Evolutionary conservation across 2,113 vertebrate genomes (phyloP), one percentile per base, ranked within the genome.

Genomic region (Stegastes partitus): DNA sequence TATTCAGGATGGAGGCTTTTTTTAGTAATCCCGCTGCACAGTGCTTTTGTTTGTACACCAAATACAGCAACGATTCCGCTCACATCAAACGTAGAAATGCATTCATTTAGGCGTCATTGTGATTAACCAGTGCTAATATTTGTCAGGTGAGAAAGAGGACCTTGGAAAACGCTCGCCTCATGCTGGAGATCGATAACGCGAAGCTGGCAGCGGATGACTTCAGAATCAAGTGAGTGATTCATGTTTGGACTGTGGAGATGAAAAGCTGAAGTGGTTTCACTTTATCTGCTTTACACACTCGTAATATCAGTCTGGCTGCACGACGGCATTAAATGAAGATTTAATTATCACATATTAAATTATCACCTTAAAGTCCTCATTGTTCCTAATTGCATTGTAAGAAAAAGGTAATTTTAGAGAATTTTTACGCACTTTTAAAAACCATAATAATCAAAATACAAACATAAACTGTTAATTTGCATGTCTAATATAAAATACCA

Each of bases 191-290:
- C 0, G 95, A 96, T 87, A 96, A 96, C 8, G 95, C 95, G 58
- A 96, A 94, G 83, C 91, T 96, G 88, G 95, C 95, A 7, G 94
- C 94, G 3, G 95, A 96, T 69, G 95, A 96, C 89, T 95, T 96
- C 93, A 93, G 93, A 84, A 92, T 95, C 84, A 96, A 96, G 95
- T 95, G 75, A 94, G 95, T 87, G 44, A 39, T 68, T 57, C 39
- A 70, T 62, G 49, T 62, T 65, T 37, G 61, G 53, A 44, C 25
- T 1, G 21, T 11, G 8, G 11, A 37, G 11, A 56, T 19, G 12
- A 34, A 22, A 6, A 37, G 44, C 25, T 22, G 10, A 0, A 3
- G 47, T 42, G 11, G 11, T 34, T 18, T 47, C 16, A 47, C 18
- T 18, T 3, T 18, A 14, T 16, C 18, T 50, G 19, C 15, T 50